Conservation (phyloP, 2,888 invertebrate genomes). For the Chalcis sispes region DNA sequence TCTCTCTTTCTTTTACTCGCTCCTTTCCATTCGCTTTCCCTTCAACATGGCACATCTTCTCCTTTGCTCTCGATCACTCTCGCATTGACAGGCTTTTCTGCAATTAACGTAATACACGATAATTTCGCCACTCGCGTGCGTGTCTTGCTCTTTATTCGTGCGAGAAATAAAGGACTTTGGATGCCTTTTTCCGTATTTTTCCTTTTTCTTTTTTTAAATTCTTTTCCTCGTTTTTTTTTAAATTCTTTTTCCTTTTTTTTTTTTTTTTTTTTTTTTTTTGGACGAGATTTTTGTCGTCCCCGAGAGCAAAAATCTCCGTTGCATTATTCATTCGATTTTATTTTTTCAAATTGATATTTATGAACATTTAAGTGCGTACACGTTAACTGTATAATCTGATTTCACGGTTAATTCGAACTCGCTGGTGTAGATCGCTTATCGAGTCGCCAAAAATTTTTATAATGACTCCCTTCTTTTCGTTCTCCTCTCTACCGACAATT, state of each 20-base stretch:
- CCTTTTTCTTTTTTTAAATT: too few species aligned
- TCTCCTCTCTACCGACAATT: constrained; percentile 3
- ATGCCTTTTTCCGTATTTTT: too few species aligned
- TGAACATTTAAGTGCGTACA: neutral
- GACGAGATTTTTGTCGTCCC: neutral
- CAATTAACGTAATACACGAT: constrained; percentile 35
- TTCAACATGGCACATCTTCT: neutral
- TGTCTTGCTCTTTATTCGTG: neutral
- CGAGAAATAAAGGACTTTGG: neutral
- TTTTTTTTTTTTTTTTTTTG: neutral
- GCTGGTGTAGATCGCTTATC: constrained; percentile 15
- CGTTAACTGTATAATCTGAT: too few species aligned
- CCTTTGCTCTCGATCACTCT: neutral
- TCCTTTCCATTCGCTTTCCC: neutral
- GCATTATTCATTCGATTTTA: constrained; percentile 37
- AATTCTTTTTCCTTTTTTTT: too few species aligned
- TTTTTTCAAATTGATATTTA: constrained; percentile 21
- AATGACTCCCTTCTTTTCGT: too few species aligned
- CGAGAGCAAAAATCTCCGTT: neutral
- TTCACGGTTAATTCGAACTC: too few species aligned
- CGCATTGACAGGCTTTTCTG: constrained; percentile 33
- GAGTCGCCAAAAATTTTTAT: neutral
- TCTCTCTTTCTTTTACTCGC: neutral
- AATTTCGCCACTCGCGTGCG: constrained; percentile 5
- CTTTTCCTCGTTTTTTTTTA: too few species aligned